Conservation (phyloP, 2,888 invertebrate species). For the Dromius quadrimaculatus region DNA sequence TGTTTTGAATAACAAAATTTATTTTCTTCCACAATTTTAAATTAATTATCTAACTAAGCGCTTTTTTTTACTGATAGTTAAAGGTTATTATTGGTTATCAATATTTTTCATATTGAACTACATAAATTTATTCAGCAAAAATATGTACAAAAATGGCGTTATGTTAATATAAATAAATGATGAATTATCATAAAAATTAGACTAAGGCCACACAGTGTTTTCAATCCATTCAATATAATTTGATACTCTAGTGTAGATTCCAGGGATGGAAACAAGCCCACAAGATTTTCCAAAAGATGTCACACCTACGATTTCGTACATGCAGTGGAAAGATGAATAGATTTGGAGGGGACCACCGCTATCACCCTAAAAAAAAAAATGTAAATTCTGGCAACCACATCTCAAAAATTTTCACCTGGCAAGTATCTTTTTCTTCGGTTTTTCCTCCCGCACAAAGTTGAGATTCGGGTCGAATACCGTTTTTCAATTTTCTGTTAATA, state of each 20-base stretch:
- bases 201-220: slow-evolving; percentile 67
- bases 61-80: too few relatives aligned
- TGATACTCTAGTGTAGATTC: slow-evolving; percentile 69
- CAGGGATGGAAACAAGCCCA: slow-evolving; percentile 69
- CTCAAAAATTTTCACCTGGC: slow-evolving; percentile 63
- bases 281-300: slow-evolving; percentile 71
- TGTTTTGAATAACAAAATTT: too few relatives aligned
- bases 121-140: too few relatives aligned
- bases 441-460: slow-evolving; percentile 69
- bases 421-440: slow-evolving; percentile 66
- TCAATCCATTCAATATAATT: slow-evolving; percentile 70
- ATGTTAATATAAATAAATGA: too few relatives aligned
- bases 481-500: slow-evolving; percentile 56
- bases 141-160: too few relatives aligned
- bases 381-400: background rate
- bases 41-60: too few relatives aligned
- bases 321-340: slow-evolving; percentile 19
- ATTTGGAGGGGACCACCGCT: slow-evolving; percentile 39
- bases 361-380: slow-evolving; percentile 32
- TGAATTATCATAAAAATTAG: too few relatives aligned
- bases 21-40: too few relatives aligned
- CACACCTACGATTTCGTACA: slow-evolving; percentile 68
- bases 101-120: too few relatives aligned
- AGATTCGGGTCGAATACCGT: slow-evolving; percentile 64
- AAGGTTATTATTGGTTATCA: too few relatives aligned